Base-by-base conservation (phyloP, 2,888 invertebrate species). In the Aporophyla lueneburgensis region DNA sequence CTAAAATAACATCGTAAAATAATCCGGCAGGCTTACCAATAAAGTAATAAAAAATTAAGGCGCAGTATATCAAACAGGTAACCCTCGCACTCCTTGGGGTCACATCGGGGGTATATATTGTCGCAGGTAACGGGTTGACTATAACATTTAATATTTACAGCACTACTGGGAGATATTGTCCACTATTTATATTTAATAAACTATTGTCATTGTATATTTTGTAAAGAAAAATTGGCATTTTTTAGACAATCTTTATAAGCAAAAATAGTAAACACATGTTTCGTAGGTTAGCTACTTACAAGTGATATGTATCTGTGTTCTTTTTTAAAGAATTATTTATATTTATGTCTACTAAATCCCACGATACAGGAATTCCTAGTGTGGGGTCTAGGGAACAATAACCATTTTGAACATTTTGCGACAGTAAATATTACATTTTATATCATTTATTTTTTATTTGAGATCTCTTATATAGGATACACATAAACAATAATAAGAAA, bases 1-100 rank as follows among this genome's bases (percentile, higher is more conserved):
- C 24, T 63, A 53, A 77, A 78, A 65, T 67, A 80, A 71, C 21
- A n/a, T 59, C 67, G 46, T 76, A 73, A 76, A 82, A 76, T 70
- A 72, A 79, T 63, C 49, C 58, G 9, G 9, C 46, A 24, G 43
- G 51, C 59, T 76, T 63, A 58, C 74, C 84, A 62, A 81, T 83
- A 80, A 81, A 74, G 76, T 75, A 68, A 84, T 85, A 78, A 86
- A 86, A 84, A 77, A 77, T 72, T 78, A 77, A 80, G 78, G 81
- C 12, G 40, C 71, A n/a, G 58, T 80, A 80, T 74, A 69, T 81
- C 75, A 86, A 72, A 61, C 61, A 40, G 68, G 78, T 63, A 69
- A 78, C 78, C 77, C 80, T 73, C 61, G 3, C 58, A n/a, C 53
- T 85, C 86, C 86, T 80, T 56, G 46, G 86, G 86, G 86, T 73